Conservation (phyloP, 2,113 vertebrate genomes). For the Micronycteris hirsuta region DNA sequence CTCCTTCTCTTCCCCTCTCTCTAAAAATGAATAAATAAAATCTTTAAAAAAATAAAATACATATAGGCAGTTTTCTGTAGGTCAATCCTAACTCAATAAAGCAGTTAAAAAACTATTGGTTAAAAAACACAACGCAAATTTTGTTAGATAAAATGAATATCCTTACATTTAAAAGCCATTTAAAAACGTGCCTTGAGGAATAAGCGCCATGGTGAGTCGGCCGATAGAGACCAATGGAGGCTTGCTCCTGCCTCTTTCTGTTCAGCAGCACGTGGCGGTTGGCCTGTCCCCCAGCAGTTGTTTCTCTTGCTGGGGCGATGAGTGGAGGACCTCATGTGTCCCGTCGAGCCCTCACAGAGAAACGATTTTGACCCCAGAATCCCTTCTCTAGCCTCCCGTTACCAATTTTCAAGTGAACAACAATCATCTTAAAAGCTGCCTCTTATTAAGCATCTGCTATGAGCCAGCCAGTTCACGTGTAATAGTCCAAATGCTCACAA, state of each 20-base stretch:
- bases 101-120: neutral
- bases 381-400: neutral
- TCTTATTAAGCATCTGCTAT: neutral
- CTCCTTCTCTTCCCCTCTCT: no score
- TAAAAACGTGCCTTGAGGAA: neutral
- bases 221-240: neutral
- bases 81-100: neutral
- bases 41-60: no score
- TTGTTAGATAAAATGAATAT: neutral
- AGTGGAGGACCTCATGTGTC: neutral
- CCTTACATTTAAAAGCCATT: neutral
- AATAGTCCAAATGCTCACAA: neutral
- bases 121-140: neutral
- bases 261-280: neutral
- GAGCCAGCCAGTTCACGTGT: neutral
- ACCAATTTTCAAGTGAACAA: neutral
- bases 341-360: neutral
- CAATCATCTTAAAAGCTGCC: neutral
- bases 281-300: neutral
- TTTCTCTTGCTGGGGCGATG: neutral
- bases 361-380: neutral
- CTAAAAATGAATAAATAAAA: no score
- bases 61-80: neutral
- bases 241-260: neutral
- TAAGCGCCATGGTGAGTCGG: neutral